A percentile compares a stretch with the other conserved stretches of the same genome.
phyloP scores from a whole-genome alignment of 1,140 invertebrate species.

The Heliconius eleuchia region DNA sequence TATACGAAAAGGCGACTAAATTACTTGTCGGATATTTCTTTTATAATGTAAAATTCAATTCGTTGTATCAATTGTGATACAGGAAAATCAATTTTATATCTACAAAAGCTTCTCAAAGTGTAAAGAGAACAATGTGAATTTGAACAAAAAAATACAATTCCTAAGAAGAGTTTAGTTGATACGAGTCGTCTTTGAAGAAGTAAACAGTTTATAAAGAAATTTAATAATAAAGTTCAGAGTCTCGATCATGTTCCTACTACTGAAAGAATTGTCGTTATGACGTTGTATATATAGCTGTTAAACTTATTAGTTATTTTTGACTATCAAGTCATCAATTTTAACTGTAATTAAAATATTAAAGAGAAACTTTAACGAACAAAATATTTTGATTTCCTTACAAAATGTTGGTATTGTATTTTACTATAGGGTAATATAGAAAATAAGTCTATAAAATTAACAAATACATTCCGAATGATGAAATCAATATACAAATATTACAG shows the following conservation, averaged over 20 bases:
- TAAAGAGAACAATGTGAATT: background rate
- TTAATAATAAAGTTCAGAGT: background rate
- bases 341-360: too few species aligned
- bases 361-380: too few species aligned
- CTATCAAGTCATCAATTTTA: background rate
- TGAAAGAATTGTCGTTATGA: background rate
- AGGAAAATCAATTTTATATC: too few species aligned
- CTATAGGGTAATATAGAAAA: too few species aligned
- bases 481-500: too few species aligned
- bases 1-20: background rate
- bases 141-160: background rate
- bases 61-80: too few species aligned
- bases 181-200: background rate
- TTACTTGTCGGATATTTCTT: background rate
- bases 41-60: background rate
- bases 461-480: too few species aligned
- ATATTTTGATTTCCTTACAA: too few species aligned
- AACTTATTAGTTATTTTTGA: background rate
- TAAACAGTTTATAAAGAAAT: constrained; percentile 1
- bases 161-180: background rate
- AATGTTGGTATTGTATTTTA: too few species aligned
- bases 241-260: background rate
- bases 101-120: background rate
- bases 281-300: background rate
- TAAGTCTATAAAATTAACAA: too few species aligned